Evolutionary conservation across 2,797 vertebrate genomes (phyloP).

Genomic region (Poecilia velifera): DNA sequence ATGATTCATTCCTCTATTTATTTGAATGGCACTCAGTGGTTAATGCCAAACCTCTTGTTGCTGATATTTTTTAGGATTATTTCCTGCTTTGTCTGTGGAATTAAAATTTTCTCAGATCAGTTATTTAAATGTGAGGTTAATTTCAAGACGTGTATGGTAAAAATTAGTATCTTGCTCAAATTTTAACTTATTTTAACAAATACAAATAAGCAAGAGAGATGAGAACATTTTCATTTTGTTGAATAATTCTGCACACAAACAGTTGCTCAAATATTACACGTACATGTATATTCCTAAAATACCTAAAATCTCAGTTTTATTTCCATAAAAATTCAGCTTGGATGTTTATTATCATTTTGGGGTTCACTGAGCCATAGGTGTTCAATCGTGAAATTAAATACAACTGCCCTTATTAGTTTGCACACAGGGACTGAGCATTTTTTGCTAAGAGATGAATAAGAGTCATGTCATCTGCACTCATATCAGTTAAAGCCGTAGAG

Average conservation of each 20-base stretch:
- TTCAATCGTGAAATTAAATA: neutral
- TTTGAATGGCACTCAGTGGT: slow-evolving; percentile 45
- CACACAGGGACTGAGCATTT: neutral
- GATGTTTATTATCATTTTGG: neutral
- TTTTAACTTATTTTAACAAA: neutral
- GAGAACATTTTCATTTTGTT: neutral
- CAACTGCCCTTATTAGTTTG: neutral
- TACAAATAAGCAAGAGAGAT: neutral
- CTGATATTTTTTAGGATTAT: slow-evolving; percentile 37
- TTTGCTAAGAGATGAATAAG: neutral
- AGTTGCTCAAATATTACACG: neutral
- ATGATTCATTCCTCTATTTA: slow-evolving; percentile 48
- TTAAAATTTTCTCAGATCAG: slow-evolving; percentile 34
- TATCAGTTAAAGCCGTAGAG: neutral
- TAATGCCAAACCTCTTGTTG: slow-evolving; percentile 38
- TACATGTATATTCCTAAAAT: neutral
- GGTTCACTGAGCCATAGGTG: neutral
- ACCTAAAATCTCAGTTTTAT: neutral
- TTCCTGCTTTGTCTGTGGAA: slow-evolving; percentile 29
- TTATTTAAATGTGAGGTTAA: slow-evolving; percentile 25
- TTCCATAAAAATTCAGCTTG: neutral
- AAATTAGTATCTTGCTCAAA: slow-evolving; percentile 19
- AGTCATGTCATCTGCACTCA: neutral
- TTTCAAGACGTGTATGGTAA: slow-evolving; percentile 21
- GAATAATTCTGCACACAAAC: neutral